Percentiles rank a stretch among this genome's conserved stretches.
phyloP scores from a whole-genome alignment of 2,113 vertebrate species.

The Enhydra lutris region DNA sequence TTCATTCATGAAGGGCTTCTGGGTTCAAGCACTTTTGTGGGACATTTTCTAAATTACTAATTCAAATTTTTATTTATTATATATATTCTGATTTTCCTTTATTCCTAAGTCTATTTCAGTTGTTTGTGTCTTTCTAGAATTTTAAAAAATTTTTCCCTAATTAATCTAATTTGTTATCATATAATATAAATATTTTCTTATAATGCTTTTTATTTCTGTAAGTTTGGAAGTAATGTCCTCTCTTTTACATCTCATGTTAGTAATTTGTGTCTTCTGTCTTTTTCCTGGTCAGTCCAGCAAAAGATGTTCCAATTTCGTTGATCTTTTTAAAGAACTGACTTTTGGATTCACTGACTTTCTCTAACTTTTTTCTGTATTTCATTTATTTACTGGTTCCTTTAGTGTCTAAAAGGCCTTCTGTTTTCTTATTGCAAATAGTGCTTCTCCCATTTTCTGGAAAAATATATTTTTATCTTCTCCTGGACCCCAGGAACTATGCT shows the following conservation, averaged over 20 bases:
- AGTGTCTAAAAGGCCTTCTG: background rate
- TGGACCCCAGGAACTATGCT: background rate
- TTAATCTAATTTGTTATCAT: background rate
- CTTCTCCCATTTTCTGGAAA: background rate
- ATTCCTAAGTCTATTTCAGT: background rate
- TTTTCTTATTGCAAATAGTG: background rate
- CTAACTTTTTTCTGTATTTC: background rate
- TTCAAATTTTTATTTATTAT: background rate
- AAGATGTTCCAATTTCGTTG: background rate
- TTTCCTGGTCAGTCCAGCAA: background rate
- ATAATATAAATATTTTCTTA: background rate
- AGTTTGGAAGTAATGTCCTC: background rate
- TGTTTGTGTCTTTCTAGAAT: background rate
- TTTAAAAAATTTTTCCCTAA: background rate
- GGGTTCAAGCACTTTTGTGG: background rate
- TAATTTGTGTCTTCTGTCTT: background rate
- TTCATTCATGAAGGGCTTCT: background rate
- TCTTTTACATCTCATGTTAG: background rate
- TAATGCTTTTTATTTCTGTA: background rate
- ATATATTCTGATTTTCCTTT: background rate
- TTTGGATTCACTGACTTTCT: background rate
- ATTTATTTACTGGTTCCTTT: background rate
- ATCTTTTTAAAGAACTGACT: background rate
- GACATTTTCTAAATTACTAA: slow-evolving; percentile 15
- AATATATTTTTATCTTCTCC: background rate